Base-by-base conservation (phyloP, 2,113 vertebrate species). In the Lonchura striata region DNA sequence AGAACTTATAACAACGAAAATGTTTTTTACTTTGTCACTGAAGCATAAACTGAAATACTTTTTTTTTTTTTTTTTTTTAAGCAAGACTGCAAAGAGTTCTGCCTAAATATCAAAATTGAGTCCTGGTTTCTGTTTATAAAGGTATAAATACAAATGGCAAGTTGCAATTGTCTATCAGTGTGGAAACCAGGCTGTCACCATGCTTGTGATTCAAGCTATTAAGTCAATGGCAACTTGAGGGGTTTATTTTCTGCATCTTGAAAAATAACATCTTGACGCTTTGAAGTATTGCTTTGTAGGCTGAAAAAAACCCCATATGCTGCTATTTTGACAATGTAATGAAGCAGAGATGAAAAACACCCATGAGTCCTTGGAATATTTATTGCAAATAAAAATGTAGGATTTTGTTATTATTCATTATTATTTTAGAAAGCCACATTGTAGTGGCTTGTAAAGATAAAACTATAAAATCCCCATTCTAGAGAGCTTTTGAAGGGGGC, bases 271-370 rank as follows among this genome's bases (percentile, higher is more conserved):
- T 54, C 59, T 88, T 77, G 80, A 87, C 1, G 13, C 39, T 82
- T 37, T 90, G 54, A 79, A 20, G 42, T 80, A 80, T 39, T 69
- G 71, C 57, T 93, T 86, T 93, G 64, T 54, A 63, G 54, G 28
- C 50, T 50, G 46, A 72, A 93, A 80, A 91, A 82, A 74, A 57
- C 9, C 15, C 9, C 15, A 6, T 27, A 25, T 13, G 60, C 49
- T 88, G n/a, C 28, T 35, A 30, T 90, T 90, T 93, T 95, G 82
- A 92, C 85, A 90, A 74, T 50, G 66, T 81, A 74, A 74, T 66
- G 60, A 90, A 80, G 59, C 39, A 88, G 74, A 6, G 35, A 71
- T 59, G 64, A 92, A 92, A 83, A 83, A 1, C 31, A 64, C 8
- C 17, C 53, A n/a, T 7, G 33, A 65, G 49, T 47, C 30, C 10